Evolutionary conservation across 2,888 invertebrate species (phyloP).

Genomic region (Drosophila paramelanica): DNA sequence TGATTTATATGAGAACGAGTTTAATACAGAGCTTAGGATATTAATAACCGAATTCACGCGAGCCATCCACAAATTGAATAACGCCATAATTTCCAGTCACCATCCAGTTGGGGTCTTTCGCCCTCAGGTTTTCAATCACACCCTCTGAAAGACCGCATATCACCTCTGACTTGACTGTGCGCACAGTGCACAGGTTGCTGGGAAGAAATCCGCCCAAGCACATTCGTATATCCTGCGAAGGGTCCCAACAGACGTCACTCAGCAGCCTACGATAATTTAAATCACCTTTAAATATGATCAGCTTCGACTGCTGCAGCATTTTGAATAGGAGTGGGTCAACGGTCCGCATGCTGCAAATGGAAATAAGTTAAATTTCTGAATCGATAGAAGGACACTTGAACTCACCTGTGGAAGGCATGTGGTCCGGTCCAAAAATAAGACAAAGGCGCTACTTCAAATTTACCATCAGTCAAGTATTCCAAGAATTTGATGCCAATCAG

Average conservation of each 20-base stretch:
- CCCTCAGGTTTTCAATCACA: conserved; percentile 86
- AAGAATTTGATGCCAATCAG: conserved; percentile 88
- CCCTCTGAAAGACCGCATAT: conserved; percentile 91
- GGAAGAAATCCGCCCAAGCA: conserved; percentile 89
- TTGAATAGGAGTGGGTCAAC: conserved; percentile 89
- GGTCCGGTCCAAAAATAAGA: conserved; percentile 95
- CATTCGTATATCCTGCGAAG: conserved; percentile 88
- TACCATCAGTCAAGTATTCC: conserved; percentile 86
- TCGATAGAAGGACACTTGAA: accelerated
- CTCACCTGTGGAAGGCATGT: conserved; percentile 87
- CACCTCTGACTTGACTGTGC: conserved; percentile 96
- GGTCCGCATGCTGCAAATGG: conserved; percentile 88
- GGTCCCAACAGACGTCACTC: conserved; percentile 93
- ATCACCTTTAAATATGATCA: conserved; percentile 96
- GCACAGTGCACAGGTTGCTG: conserved; percentile 90
- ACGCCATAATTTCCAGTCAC: conserved; percentile 92
- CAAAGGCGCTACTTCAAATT: conserved; percentile 85
- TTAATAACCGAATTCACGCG: conserved; percentile 65
- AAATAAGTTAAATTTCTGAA: background rate
- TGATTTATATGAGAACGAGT: conserved; percentile 8
- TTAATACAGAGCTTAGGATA: background rate
- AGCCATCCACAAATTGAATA: conserved; percentile 87
- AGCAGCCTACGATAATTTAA: conserved; percentile 97
- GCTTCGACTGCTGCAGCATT: conserved; percentile 88
- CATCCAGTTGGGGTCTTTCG: conserved; percentile 91